A percentile compares a stretch with the other conserved stretches of the same genome.
Conservation (phyloP, 2,888 invertebrate species). For the Dryocosmus kuriphilus region DNA sequence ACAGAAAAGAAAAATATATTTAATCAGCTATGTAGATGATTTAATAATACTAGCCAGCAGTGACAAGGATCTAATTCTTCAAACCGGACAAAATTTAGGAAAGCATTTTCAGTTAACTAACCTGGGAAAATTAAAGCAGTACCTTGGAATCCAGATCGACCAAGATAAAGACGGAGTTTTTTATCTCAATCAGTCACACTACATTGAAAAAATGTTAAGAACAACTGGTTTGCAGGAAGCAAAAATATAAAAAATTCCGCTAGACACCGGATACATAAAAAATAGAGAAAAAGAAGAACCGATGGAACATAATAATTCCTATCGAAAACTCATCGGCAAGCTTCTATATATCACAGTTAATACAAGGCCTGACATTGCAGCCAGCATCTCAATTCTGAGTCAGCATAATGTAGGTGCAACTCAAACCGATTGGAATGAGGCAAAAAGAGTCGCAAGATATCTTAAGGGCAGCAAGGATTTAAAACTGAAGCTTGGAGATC, state of each 20-base stretch:
- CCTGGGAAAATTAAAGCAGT: neutral
- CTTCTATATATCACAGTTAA: neutral
- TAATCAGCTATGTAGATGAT: neutral
- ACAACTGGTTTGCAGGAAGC: no score
- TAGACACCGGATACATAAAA: no score
- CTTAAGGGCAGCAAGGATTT: no score
- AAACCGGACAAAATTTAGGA: neutral
- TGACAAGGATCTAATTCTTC: neutral
- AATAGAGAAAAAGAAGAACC: neutral
- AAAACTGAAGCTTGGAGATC: no score
- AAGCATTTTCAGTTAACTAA: neutral
- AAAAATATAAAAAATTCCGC: neutral
- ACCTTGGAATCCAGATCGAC: neutral
- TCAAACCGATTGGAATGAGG: neutral
- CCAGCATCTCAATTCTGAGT: neutral
- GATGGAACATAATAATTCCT: neutral
- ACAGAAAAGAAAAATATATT: no score
- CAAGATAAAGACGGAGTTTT: neutral
- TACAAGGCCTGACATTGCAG: neutral
- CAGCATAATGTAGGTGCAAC: neutral
- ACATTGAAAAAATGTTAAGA: neutral
- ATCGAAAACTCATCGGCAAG: neutral
- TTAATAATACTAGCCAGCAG: neutral
- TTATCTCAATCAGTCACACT: neutral
- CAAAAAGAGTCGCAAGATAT: neutral